Evolutionary conservation across 1,140 invertebrate species (phyloP), one percentile per base, ranked within the genome.

Genomic region (Micrasema minimum): DNA sequence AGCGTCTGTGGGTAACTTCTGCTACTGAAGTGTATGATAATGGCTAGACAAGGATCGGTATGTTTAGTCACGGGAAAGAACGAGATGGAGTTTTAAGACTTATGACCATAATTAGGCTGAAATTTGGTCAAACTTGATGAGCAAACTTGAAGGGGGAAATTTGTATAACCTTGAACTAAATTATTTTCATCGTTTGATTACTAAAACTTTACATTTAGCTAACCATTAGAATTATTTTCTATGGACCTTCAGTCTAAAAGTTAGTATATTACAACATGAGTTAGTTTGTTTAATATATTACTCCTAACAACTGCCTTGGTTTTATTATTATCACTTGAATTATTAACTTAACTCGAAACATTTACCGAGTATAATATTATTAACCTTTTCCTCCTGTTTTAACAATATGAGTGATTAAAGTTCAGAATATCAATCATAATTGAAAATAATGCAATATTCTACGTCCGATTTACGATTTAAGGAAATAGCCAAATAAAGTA

Each of bases 61-160:
- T 26, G 43, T 12, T 14, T 38, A 14, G 9, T 22, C 31, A 66
- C 18, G 14, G 12, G n/a, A n/a, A 10, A 41, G 18, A 38, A 51
- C 20, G 22, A 26, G 50, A 46, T 22, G 10, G 45, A 66, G 48
- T 50, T 23, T 43, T 14, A 16, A 48, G 48, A 50, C 62, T 31
- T 48, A 35, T 23, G 43, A 16, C 43, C n/a, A 65, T 50, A 65
- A 35, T 50, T 57, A 57, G 53, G 4, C n/a, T 1, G 31, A 57
- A 57, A 57, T 57, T 57, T 57, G 35, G 53, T 23, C 16, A 26
- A 67, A 23, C 65, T 53, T 53, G 35, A 43, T 37, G 16, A 14
- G 38, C 22, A 46, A 69, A 69, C 55, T 69, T 61, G 67, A 50
- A n/a, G 14, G 35, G 41, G 26, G 7, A 12, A 22, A 23, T 59